Evolutionary conservation across 2,113 vertebrate species (phyloP), one percentile per base, ranked within the genome.

Genomic region (Chunga burmeisteri): DNA sequence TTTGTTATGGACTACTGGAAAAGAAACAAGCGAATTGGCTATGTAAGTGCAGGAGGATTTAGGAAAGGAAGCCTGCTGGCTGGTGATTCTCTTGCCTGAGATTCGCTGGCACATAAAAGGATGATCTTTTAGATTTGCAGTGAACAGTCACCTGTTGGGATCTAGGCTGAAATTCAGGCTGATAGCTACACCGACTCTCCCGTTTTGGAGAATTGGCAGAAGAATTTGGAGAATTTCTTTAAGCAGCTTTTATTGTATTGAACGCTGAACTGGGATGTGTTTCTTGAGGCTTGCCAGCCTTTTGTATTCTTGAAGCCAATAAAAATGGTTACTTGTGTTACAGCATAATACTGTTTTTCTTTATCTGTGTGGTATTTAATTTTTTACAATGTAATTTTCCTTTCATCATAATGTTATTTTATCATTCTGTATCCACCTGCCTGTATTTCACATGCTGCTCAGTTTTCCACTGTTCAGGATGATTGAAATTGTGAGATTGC

Each of bases 161-260:
- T 4, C 1, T 18, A 25, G 79, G 67, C 79, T 78, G 71, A 78
- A 83, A 47, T 86, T 81, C 26, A 71, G 63, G 8, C 58, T 44
- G 58, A 49, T 71, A 56, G 53, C 29, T 67, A 5, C 34, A 6
- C n/a, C 6, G 26, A 36, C 53, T 61, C 3, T 17, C 21, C 50
- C 0, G 0, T 72, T 80, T 70, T 32, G 50, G 50, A 86, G 82
- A 80, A 26, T 0, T 17, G 66, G 11, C n/a, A n/a, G n/a, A n/a
- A n/a, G n/a, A n/a, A n/a, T n/a, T n/a, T n/a, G n/a, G n/a, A n/a
- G n/a, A n/a, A n/a, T 87, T 77, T 73, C 70, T 58, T 74, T 11
- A 42, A 81, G 42, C 29, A 63, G 18, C 55, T 42, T 73, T 42
- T 62, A 13, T 46, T 26, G 29, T 34, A 13, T 50, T 81, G 26